Conservation (phyloP, 2,113 vertebrate genomes). For the Poeciliopsis prolifica region DNA sequence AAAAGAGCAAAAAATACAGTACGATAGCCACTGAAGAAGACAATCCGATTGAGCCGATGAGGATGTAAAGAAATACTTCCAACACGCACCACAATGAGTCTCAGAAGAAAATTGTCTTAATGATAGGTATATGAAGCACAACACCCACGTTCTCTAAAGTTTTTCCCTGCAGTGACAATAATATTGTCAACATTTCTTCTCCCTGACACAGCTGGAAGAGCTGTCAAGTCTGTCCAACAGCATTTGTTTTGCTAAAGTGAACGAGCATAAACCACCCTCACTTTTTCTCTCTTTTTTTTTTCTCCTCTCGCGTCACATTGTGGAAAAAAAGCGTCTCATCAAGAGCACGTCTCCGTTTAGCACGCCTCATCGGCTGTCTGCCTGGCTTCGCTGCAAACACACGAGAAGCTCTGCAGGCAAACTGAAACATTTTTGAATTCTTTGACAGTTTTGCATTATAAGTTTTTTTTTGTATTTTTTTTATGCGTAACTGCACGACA, state of each 20-base stretch:
- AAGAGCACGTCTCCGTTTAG: conserved; percentile 12
- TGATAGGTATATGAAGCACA: not conserved
- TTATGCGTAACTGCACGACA: not conserved
- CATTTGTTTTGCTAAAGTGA: conserved; percentile 53
- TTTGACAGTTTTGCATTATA: not conserved
- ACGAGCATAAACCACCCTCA: conserved; percentile 34
- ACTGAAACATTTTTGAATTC: conserved; percentile 21
- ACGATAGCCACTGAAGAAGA: conserved; percentile 26
- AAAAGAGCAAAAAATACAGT: conserved; percentile 16
- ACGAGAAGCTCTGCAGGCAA: conserved; percentile 20
- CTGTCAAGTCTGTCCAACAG: conserved; percentile 54
- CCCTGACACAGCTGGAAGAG: conserved; percentile 19
- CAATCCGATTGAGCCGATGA: conserved; percentile 16
- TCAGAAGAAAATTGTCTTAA: conserved; percentile 19
- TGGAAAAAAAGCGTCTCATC: conserved; percentile 30
- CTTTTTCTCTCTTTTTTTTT: conserved; percentile 13
- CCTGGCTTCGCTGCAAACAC: conserved; percentile 5
- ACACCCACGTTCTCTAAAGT: conserved; percentile 8
- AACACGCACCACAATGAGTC: conserved; percentile 22
- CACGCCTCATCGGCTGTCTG: conserved; percentile 10
- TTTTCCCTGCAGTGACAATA: conserved; percentile 17
- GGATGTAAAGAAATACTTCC: conserved; percentile 12
- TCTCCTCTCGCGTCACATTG: conserved; percentile 22
- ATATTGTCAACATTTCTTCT: conserved; percentile 45
- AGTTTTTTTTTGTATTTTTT: not conserved